Percentiles rank a stretch among this genome's conserved stretches.
phyloP scores from a whole-genome alignment of 2,113 vertebrate genomes.

The Eptesicus fuscus region DNA sequence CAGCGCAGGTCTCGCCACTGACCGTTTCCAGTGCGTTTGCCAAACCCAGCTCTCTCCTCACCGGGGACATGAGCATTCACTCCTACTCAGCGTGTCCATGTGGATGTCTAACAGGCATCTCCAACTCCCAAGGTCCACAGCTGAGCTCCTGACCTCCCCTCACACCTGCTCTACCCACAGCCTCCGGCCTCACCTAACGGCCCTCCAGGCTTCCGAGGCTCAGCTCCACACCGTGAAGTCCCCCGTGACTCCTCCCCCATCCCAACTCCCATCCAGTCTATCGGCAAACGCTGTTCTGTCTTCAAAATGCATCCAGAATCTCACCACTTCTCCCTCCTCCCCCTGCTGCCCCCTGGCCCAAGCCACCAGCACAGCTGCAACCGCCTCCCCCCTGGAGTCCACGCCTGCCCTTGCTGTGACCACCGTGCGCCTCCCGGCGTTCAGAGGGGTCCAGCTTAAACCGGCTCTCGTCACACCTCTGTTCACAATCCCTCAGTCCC shows the following conservation, averaged over 20 bases:
- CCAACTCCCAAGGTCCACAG: not conserved
- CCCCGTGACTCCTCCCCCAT: not conserved
- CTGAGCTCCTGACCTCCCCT: not conserved
- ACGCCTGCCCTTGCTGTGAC: not conserved
- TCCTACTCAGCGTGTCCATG: not conserved
- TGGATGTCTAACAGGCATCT: not conserved
- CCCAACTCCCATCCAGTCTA: not conserved
- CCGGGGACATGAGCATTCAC: not conserved
- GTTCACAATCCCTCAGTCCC: not conserved
- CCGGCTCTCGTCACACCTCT: not conserved
- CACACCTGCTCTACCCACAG: not conserved
- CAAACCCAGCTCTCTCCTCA: not conserved
- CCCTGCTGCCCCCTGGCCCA: no score
- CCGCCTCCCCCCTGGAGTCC: rapidly evolving
- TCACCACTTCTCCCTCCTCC: not conserved
- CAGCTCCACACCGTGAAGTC: not conserved
- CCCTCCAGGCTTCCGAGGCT: not conserved
- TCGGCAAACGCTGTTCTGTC: not conserved
- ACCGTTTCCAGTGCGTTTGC: rapidly evolving
- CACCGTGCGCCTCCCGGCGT: not conserved
- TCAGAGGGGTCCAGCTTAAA: not conserved
- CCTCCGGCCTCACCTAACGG: not conserved
- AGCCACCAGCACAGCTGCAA: not conserved
- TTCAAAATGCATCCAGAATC: not conserved
- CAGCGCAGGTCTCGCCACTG: rapidly evolving